Conservation (phyloP, 2,797 vertebrate species). For the Xyrichtys novacula region DNA sequence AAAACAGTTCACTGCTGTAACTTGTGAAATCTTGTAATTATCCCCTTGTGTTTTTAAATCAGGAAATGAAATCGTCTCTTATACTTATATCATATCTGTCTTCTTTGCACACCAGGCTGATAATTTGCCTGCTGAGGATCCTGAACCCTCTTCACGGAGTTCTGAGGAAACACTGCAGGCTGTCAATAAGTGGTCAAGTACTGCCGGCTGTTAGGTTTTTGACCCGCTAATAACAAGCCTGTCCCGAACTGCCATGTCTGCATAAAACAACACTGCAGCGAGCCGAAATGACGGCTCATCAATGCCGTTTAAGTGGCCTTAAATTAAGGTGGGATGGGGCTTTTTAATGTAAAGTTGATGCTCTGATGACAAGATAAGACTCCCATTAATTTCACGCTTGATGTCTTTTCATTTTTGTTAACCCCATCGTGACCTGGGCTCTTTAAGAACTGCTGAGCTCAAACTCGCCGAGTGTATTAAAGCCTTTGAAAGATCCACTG, state of each 20-base stretch:
- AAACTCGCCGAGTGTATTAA: not conserved
- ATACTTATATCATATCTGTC: conserved; percentile 18
- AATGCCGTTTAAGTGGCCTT: not conserved
- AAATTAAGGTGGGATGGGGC: conserved; percentile 3
- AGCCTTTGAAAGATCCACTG: not conserved
- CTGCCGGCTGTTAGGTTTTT: conserved; percentile 5
- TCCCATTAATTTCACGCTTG: conserved; percentile 43
- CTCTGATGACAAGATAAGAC: conserved; percentile 27
- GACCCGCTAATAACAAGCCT: conserved; percentile 3
- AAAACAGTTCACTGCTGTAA: not conserved
- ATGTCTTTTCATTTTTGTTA: conserved; percentile 24
- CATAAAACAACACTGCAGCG: not conserved
- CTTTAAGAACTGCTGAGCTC: not conserved
- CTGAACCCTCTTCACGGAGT: conserved; percentile 15
- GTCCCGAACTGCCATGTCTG: conserved; percentile 3
- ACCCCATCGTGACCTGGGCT: not conserved
- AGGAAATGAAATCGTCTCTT: not conserved
- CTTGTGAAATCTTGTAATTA: conserved; percentile 2
- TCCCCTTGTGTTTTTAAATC: conserved; percentile 9
- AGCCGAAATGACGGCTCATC: conserved; percentile 9
- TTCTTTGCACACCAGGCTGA: not conserved
- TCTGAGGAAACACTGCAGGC: conserved; percentile 16
- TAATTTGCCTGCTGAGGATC: conserved; percentile 24
- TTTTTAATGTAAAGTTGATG: conserved; percentile 17
- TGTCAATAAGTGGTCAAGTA: conserved; percentile 16